phyloP scores from a whole-genome alignment of 2,797 vertebrate genomes.

The Lacerta bilineata region DNA sequence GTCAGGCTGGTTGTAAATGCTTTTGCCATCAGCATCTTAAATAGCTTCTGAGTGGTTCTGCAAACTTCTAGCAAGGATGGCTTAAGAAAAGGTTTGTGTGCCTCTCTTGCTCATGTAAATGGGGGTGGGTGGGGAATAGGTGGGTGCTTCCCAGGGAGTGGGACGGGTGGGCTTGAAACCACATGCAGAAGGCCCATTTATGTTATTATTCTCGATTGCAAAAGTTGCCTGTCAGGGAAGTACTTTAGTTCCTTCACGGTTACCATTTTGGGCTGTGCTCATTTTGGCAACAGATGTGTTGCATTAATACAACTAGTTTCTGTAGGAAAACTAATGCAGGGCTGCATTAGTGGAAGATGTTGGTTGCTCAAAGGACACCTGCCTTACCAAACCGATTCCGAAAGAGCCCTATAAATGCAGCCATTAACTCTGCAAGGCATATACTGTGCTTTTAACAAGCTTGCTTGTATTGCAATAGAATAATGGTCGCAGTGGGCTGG shows the following conservation, averaged over 20 bases:
- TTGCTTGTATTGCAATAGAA: neutral
- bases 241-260: neutral
- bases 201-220: neutral
- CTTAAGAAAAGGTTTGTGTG: neutral
- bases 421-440: neutral
- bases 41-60: slow-evolving; percentile 61
- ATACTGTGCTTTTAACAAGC: neutral
- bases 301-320: neutral
- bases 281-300: neutral
- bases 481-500: neutral
- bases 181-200: neutral
- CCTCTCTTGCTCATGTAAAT: neutral
- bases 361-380: neutral
- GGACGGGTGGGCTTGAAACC: neutral
- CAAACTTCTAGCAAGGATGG: neutral
- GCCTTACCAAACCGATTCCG: neutral
- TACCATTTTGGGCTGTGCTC: neutral
- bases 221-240: neutral
- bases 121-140: too few species aligned
- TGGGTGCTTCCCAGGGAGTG: too few species aligned
- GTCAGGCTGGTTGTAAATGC: slow-evolving; percentile 72
- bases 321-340: neutral
- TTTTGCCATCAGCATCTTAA: slow-evolving; percentile 58
- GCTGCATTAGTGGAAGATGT: fast-evolving
- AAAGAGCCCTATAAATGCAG: neutral